Evolutionary conservation across 1,140 invertebrate genomes (phyloP).

Genomic region (Nylanderia fulva): DNA sequence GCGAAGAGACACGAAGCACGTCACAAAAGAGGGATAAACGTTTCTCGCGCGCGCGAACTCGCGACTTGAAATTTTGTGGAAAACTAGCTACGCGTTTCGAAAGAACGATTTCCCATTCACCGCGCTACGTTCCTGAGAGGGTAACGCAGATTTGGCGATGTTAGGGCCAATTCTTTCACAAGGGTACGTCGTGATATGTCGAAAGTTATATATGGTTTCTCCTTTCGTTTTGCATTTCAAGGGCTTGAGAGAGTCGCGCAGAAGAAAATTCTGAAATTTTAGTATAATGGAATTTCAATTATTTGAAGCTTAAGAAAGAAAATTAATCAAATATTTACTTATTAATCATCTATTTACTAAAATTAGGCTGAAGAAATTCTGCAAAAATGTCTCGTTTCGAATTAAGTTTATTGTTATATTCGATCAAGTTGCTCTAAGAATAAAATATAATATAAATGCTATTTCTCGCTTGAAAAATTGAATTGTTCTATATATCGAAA

Average conservation of each 20-base stretch:
- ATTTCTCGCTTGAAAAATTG: too few species aligned
- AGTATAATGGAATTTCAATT: not conserved
- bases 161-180: conserved; percentile 5
- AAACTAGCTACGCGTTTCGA: conserved; percentile 40
- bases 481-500: not conserved
- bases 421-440: not conserved
- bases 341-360: not conserved
- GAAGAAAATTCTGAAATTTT: not conserved
- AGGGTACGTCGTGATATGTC: not conserved
- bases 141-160: conserved; percentile 8
- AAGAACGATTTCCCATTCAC: not conserved
- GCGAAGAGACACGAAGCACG: conserved; percentile 33
- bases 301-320: not conserved
- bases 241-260: not conserved
- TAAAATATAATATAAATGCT: not conserved
- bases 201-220: conserved; percentile 10
- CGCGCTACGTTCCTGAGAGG: too few species aligned
- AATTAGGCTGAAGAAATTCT: not conserved
- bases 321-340: not conserved
- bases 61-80: conserved; percentile 48
- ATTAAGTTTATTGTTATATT: not conserved
- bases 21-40: conserved; percentile 50
- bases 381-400: not conserved
- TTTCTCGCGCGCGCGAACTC: conserved; percentile 33
- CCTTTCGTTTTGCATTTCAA: conserved; percentile 5